Conservation (phyloP, 2,797 vertebrate genomes). For the Nyctibius grandis region DNA sequence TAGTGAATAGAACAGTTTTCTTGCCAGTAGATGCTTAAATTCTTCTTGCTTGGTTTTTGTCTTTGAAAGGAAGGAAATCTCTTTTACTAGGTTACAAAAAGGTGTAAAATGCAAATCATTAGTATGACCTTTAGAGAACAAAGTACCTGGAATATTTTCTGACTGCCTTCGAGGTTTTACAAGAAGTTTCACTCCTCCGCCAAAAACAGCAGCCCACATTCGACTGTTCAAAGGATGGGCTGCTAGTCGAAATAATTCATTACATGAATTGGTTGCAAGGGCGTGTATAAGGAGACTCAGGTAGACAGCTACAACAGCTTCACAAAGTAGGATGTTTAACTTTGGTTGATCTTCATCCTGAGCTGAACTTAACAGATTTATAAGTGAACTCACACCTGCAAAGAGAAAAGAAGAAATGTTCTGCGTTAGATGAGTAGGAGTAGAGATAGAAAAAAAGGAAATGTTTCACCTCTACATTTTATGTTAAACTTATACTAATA, state of each 20-base stretch:
- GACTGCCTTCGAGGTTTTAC: constrained; percentile 89
- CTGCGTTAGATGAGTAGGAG: neutral
- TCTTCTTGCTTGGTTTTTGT: neutral
- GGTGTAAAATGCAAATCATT: neutral
- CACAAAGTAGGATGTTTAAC: constrained; percentile 90
- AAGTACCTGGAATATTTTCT: constrained; percentile 85
- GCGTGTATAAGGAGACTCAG: constrained; percentile 93
- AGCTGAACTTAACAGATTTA: constrained; percentile 88
- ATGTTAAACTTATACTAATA: neutral
- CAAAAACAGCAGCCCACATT: constrained; percentile 98
- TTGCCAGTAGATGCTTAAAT: neutral
- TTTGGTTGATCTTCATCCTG: constrained; percentile 93
- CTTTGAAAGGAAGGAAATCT: neutral
- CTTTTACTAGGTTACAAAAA: neutral
- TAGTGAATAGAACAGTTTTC: neutral
- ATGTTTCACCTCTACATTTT: neutral
- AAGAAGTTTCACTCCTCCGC: constrained; percentile 92
- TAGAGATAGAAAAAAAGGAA: neutral
- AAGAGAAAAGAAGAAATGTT: neutral
- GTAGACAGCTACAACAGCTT: constrained; percentile 94
- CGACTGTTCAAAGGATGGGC: constrained; percentile 93
- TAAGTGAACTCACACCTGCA: constrained; percentile 93
- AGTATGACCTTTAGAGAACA: neutral
- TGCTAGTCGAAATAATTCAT: constrained; percentile 92
- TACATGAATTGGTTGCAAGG: constrained; percentile 90